A percentile compares a stretch with the other conserved stretches of the same genome.
These are phyloP conservation scores for Zaprionus nigranus DNA, from an alignment of 1,140 invertebrate genomes.

Conservation along the genomic window DNA sequence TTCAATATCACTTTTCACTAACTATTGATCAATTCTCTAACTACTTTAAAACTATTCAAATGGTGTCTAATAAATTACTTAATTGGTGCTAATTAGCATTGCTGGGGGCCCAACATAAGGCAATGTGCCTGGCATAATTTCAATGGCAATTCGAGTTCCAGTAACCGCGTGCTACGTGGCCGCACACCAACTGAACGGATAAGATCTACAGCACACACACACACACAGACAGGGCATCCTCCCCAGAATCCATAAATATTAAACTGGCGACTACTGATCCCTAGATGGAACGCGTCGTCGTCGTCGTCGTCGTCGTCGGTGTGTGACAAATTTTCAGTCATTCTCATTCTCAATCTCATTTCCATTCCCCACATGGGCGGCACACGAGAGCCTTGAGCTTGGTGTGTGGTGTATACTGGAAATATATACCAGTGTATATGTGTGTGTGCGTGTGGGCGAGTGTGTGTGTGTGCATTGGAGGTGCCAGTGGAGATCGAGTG, in stretches of 20 bases:
- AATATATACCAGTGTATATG: neutral
- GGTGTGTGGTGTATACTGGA: constrained; percentile 51
- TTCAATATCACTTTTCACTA: no score
- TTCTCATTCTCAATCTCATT: constrained; percentile 29
- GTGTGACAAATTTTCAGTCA: constrained; percentile 74
- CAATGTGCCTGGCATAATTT: neutral
- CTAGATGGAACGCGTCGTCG: constrained; percentile 25
- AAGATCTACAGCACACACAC: constrained; percentile 67
- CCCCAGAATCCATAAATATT: constrained; percentile 46
- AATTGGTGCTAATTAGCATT: constrained; percentile 76
- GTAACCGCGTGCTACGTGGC: constrained; percentile 53
- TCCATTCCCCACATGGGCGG: constrained; percentile 40
- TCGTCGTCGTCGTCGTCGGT: constrained; percentile 19
- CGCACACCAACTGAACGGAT: constrained; percentile 53
- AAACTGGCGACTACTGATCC: constrained; percentile 16
- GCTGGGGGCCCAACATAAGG: neutral
- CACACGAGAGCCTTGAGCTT: constrained; percentile 42
- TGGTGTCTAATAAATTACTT: constrained; percentile 71
- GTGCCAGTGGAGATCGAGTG: constrained; percentile 47
- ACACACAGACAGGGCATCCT: constrained; percentile 7
- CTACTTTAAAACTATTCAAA: constrained; percentile 4
- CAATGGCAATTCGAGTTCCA: constrained; percentile 7
- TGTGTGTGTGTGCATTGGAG: neutral
- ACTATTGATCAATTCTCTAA: neutral
- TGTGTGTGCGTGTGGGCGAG: neutral